Conservation (phyloP, 2,113 vertebrate species). For the Parus major region DNA sequence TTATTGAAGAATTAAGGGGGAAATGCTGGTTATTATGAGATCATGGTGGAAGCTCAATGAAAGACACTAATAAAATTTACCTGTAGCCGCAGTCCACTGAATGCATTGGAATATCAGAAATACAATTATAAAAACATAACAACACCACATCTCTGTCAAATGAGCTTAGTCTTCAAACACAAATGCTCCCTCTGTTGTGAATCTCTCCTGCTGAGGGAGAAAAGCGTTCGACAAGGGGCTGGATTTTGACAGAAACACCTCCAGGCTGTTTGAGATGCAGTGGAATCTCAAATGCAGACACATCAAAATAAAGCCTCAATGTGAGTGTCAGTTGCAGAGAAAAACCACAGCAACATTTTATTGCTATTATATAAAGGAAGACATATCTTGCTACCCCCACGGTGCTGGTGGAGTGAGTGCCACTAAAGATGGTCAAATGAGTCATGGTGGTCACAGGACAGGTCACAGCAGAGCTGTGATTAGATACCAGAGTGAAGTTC, state of each 20-base stretch:
- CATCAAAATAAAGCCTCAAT: neutral
- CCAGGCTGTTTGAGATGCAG: neutral
- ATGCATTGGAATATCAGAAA: neutral
- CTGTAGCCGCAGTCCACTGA: neutral
- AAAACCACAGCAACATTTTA: neutral
- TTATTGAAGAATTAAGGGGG: neutral
- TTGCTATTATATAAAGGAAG: neutral
- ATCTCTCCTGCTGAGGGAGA: neutral
- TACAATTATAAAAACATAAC: rapidly evolving
- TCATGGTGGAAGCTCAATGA: neutral
- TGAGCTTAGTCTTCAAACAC: neutral
- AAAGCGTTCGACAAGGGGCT: rapidly evolving
- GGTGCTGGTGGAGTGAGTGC: neutral
- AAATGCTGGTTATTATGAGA: neutral
- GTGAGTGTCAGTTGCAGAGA: rapidly evolving
- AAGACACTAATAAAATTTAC: neutral
- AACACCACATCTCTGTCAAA: neutral
- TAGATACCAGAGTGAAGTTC: neutral
- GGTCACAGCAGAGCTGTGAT: neutral
- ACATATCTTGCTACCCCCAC: rapidly evolving
- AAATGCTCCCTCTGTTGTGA: neutral
- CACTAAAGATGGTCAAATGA: neutral
- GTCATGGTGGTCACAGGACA: constrained; percentile 6
- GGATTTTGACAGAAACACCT: neutral
- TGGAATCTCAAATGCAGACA: neutral